Base-by-base conservation (phyloP, 1,140 invertebrate genomes). In the Hypsibius dujardini region DNA sequence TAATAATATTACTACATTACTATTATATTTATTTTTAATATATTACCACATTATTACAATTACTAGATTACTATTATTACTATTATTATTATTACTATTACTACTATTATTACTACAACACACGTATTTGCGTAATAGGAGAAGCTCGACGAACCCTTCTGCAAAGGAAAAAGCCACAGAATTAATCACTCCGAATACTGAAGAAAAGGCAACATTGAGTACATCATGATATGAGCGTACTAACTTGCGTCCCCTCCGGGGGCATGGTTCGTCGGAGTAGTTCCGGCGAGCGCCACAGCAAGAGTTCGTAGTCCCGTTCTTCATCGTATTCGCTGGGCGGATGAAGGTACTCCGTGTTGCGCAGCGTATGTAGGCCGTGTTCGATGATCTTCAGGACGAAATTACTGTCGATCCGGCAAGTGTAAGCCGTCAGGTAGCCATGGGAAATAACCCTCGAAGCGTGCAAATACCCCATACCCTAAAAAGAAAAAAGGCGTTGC, bases 311-410 rank as follows among this genome's bases (percentile, higher is more conserved):
- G 1, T 80, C 78, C 1, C 81, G 77, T n/a, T 79, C 76, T 59
- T 76, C 79, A 0, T 80, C 77, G 46, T 3, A 50, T 60, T 59
- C 70, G 72, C 71, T 1, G 1, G 46, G 42, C 2, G 59, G 3
- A 28, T 14, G 28, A 15, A 71, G 15, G 73, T 47, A 15, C 3
- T 73, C 59, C 1, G 75, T 72, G 50, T 75, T 73, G 45, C 75
- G 60, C 12, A 89, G 86, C 77, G 87, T 86, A 75, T 87, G 85
- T 2, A 98, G 80, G 1, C 95, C 95, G 78, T 98, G 98, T 79
- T 98, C 94, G 0, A 94, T 89, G 56, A 98, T 89, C 84, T 98
- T 98, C 1, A 98, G 82, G 0, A 96, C 92, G 78, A 98, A 98
- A 47, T 94, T 84, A 40, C 90, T 92, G 77, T 98, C 95, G 0